Base-by-base conservation (phyloP, 2,113 vertebrate species). In the Arenaria interpres region DNA sequence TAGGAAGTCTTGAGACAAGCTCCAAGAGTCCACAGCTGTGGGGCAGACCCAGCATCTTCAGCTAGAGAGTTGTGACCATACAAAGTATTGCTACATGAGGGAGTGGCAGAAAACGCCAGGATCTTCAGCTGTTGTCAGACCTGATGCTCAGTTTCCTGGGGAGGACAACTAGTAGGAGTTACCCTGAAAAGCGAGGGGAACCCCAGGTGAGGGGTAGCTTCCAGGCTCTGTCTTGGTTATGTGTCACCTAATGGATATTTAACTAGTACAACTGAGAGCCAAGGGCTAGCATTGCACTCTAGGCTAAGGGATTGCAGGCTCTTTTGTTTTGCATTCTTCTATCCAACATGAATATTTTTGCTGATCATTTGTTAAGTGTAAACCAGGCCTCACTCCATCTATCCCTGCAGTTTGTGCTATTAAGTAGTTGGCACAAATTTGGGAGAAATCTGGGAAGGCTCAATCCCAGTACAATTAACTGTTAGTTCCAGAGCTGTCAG, bases 351-450 rank as follows among this genome's bases (percentile, higher is more conserved):
- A 71, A 51, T n/a, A 46, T 90, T 91, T 86, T 86, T 90, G 53
- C 33, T 75, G 56, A 48, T 93, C 23, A 22, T 78, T 93, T 94
- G 33, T 90, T 87, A 75, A 33, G 39, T 48, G 45, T 64, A 87
- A 92, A 87, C 39, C 32, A 79, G 73, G 39, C 73, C 62, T 87
- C 39, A 4, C 72, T 90, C 16, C 0, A 45, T 81, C 68, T 87
- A 37, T 71, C 68, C 51, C 89, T 91, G 62, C 64, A 93, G 91
- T 90, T 90, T 4, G 0, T 87, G 62, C 76, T 87, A 37, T 87
- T 92, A 91, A 87, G 54, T 53, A 69, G 46, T 60, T 92, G 90
- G 84, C 86, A 92, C 43, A 74, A 87, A 92, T 89, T 60, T 93
- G 64, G 53, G 88, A 60, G 91, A 89, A 96, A 79, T 88, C 56